Base-by-base conservation (phyloP, 2,797 vertebrate species). In the Falco concolor region DNA sequence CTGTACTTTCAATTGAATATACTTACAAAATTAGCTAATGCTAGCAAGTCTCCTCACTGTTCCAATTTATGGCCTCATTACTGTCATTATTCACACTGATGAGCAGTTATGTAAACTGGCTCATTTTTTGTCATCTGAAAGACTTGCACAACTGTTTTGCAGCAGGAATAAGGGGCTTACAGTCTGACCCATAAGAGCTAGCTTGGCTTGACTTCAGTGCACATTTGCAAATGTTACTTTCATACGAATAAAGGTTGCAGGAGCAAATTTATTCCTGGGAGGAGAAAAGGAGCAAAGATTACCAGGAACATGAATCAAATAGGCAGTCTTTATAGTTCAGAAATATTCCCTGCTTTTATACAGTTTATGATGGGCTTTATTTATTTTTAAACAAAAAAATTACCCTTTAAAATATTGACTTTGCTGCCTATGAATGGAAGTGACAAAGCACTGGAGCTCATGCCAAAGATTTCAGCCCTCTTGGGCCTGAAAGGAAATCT, bases 61-160 rank as follows among this genome's bases (percentile, higher is more conserved):
- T 95, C 80, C 44, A 79, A 30, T 93, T 80, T 89, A 65, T 78
- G 86, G 57, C 38, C 38, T 87, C 63, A 65, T 90, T 83, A 42
- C 59, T 50, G 28, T 86, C 64, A 53, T 87, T 88, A 73, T 89
- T 74, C 61, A 83, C 18, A 19, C n/a, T 92, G 77, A 84, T 86
- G 61, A 94, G 72, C 54, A 76, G 56, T 87, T 95, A 87, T 30
- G 34, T 61, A 81, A 92, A 87, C 74, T 70, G 78, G 28, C 54
- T 92, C 50, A 20, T 54, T 91, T 88, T 69, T 93, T 84, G 81
- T 93, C 28, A 20, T 86, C 80, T 84, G 85, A 84, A 91, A 86
- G 54, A 70, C 53, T 77, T 56, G 44, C 6, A 6, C 53, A 56
- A 86, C 44, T 64, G 30, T 59, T 93, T 69, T 82, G 42, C 61